Evolutionary conservation across 2,888 invertebrate species (phyloP).

Genomic region (Troglohyphantes excavatus): DNA sequence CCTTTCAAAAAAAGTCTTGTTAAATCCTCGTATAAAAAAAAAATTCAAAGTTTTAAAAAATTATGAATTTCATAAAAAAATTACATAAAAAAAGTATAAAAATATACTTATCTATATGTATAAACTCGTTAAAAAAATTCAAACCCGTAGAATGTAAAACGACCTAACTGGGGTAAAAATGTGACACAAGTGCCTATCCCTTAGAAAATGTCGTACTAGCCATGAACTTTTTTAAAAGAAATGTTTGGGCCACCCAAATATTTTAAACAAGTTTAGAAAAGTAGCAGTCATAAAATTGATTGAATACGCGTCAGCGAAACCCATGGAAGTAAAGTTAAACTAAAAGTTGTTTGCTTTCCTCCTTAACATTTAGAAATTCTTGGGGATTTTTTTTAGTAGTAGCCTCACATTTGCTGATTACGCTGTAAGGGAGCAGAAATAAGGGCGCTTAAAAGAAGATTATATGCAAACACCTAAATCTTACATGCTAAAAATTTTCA

Average conservation of each 20-base stretch:
- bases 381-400: not conserved
- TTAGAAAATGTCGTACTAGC: not conserved
- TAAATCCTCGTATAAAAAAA: too few species aligned
- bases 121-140: too few species aligned
- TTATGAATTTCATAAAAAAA: too few species aligned
- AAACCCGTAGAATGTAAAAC: not conserved
- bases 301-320: constrained; percentile 3
- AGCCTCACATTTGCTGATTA: not conserved
- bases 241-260: not conserved
- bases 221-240: not conserved
- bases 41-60: too few species aligned
- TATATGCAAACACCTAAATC: not conserved
- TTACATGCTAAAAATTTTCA: too few species aligned
- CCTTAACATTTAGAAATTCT: not conserved
- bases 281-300: constrained; percentile 12
- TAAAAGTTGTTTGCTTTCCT: constrained; percentile 14
- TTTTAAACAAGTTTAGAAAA: constrained; percentile 19
- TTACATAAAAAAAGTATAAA: too few species aligned
- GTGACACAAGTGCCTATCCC: not conserved
- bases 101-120: too few species aligned
- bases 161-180: not conserved
- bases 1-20: too few species aligned
- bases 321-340: not conserved
- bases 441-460: not conserved
- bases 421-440: not conserved